Evolutionary conservation across 2,797 vertebrate genomes (phyloP), one percentile per base, ranked within the genome.

Genomic region (Cynodonichthys magdalenae): DNA sequence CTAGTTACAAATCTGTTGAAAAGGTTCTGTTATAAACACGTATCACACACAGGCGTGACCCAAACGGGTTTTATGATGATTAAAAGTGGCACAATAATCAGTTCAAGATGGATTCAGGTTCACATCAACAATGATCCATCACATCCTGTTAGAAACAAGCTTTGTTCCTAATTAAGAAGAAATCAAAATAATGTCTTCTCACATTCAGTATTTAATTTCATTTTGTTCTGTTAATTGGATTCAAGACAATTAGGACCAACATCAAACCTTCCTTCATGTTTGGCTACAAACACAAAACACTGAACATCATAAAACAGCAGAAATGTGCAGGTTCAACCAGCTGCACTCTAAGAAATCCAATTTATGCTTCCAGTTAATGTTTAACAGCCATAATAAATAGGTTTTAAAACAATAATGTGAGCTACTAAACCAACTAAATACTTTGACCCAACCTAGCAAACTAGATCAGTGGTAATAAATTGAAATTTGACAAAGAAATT

Each of bases 211-310:
- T 63, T 53, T 46, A 76, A 63, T 68, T 75, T 68, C n/a, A 65
- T 52, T 75, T 59, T 73, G 15, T 55, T 51, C 55, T 45, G 44
- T 73, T 71, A 74, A 78, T 59, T 63, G 46, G 61, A 74, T 75
- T 79, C 62, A 63, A 67, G 49, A 34, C 74, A 53, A 82, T 80
- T 75, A 59, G 31, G 29, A 24, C 15, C 15, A 72, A 77, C 65
- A 74, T 55, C 46, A 53, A 14, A 63, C 66, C 65, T 71, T 80
- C 82, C 86, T 84, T 86, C 82, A 60, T 68, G 73, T 74, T 66
- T 53, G 71, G 29, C 51, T 28, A 49, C 48, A 71, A 79, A 77
- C 39, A 52, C 69, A 74, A 62, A 49, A 52, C 48, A 48, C 75
- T 74, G 29, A 57, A 19, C 54, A 53, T 29, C 36, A 36, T 12